Evolutionary conservation across 2,888 invertebrate genomes (phyloP).

Genomic region (Acanthacorydalis orientalis): DNA sequence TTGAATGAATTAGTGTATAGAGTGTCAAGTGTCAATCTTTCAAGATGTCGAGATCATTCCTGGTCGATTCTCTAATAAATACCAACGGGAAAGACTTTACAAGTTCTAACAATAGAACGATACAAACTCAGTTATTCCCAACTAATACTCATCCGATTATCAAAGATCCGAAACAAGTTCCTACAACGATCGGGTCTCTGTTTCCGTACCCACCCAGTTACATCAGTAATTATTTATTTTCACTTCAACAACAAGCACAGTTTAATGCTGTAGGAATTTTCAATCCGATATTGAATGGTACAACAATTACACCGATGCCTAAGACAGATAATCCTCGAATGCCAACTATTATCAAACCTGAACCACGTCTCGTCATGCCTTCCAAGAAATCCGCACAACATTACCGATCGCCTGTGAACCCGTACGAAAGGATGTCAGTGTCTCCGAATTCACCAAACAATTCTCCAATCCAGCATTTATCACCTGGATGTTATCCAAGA

Average conservation of each 20-base stretch:
- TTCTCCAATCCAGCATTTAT: constrained; percentile 12
- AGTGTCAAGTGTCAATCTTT: no score
- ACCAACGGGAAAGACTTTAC: constrained; percentile 35
- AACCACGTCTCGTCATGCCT: constrained; percentile 13
- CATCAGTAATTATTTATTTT: constrained; percentile 44
- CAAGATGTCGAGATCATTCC: constrained; percentile 62
- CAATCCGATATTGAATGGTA: constrained; percentile 18
- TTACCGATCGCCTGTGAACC: constrained; percentile 9
- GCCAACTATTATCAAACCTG: constrained; percentile 2
- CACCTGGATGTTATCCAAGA: constrained; percentile 10
- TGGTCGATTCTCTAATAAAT: constrained; percentile 65
- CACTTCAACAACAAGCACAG: constrained; percentile 23
- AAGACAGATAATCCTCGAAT: not conserved
- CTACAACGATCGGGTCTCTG: constrained; percentile 18
- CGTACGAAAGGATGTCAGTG: constrained; percentile 10
- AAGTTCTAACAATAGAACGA: constrained; percentile 14
- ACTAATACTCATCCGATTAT: constrained; percentile 20
- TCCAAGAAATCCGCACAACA: constrained; percentile 11
- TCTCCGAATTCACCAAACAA: constrained; percentile 10
- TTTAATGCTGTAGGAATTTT: constrained; percentile 18
- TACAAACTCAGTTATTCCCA: not conserved
- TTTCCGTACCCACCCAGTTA: constrained; percentile 47
- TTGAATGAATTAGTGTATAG: no score
- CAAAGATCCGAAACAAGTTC: no score
- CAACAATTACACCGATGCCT: constrained; percentile 16